Evolutionary conservation across 2,888 invertebrate genomes (phyloP), one percentile per base, ranked within the genome.

Genomic region (Metellina segmentata): DNA sequence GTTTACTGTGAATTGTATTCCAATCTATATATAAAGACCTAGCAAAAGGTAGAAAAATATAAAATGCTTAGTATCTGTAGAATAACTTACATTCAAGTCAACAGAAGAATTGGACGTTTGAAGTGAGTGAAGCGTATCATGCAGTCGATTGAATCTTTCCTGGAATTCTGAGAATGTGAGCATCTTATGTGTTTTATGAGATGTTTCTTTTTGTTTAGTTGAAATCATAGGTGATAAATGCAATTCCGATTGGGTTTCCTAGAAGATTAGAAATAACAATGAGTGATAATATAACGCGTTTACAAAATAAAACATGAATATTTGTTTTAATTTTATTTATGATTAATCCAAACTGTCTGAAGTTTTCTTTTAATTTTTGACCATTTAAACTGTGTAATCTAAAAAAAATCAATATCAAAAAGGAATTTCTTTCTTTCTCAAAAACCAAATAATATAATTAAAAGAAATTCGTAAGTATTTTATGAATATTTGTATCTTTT

Each of bases 201-300:
- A 95, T 95, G 93, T 96, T 96, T 93, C 96, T 95, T 94, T 96
- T 96, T 94, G 96, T 96, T 94, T 96, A 96, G 11, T 71, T 77
- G 79, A 52, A 19, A 74, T 13, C 81, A 69, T 70, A 51, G 69
- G 11, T 34, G 52, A 52, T 69, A 81, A 53, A 16, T 96, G 96
- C 94, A 97, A 96, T 95, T 97, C 97, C 94, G 97, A 96, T 95
- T 96, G 96, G 93, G 97, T 97, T 96, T 97, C 97, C 97, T 97
- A 34, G 34, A 34, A 34, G 34, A 34, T 34, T 34, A 19, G 1
- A 74, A 52, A 49, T 34, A 20, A 11, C 16, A 69, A 34, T 20
- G 16, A n/a, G 9, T 34, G 4, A 34, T 34, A 34, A 34, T 34
- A 4, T 1, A 34, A 4, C 34, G 34, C 4, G 34, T 34, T 34